Evolutionary conservation across 2,113 vertebrate species (phyloP), one percentile per base, ranked within the genome.

Genomic region (Apeltes quadracus): DNA sequence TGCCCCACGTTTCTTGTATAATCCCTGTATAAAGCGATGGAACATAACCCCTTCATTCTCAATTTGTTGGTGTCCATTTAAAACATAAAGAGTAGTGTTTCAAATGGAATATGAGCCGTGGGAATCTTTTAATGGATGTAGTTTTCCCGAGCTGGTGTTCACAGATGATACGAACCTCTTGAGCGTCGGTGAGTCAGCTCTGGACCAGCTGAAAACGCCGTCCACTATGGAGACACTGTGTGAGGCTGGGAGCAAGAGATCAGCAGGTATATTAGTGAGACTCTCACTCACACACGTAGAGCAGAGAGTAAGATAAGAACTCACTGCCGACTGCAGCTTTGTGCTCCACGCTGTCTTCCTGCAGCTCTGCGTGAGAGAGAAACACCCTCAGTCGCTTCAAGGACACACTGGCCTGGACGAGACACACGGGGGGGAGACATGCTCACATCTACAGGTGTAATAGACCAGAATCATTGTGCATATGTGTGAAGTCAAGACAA

Each of bases 361-460:
- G 96, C 61, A 99, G 87, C 84, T 99, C 97, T 69, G 98, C 97
- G 0, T 99, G 97, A 0, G 97, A 98, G 14, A 99, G 93, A 81
- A 99, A 99, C 20, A 95, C 93, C 53, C 95, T 71, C 8, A 99
- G 94, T 3, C 98, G 94, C 72, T 97, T 98, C 88, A 99, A 56
- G 25, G 97, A 99, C 34, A 99, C 97, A 2, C 96, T 98, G 5
- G 97, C 96, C 97, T 99, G 63, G 43, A 58, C 39, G 61, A 1
- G 5, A 68, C 41, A 29, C 7, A 32, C 18, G 50, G 12, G 16
- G 23, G 18, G 5, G 34, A 53, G 29, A 15, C 27, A 15, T 11
- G 32, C 39, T 34, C 44, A 48, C 8, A n/a, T 7, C 7, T 41
- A 41, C 5, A 41, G 14, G 39, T 41, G 39, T 41, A 41, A 41